phyloP scores from a whole-genome alignment of 2,113 vertebrate genomes.

The Oreochromis aureus region DNA sequence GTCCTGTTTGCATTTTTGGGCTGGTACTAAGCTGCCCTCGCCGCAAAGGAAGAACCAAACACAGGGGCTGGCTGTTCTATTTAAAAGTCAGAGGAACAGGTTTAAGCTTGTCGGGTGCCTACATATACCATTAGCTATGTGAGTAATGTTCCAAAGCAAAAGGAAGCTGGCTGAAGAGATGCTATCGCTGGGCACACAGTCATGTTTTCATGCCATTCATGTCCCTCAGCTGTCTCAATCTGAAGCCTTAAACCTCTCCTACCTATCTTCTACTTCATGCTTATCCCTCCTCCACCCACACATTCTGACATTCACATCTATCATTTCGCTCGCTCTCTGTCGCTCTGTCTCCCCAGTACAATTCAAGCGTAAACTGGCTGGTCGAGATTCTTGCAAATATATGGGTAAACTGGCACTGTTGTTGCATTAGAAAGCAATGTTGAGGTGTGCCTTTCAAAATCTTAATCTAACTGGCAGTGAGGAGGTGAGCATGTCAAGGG shows the following conservation, averaged over 20 bases:
- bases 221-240: constrained; percentile 28
- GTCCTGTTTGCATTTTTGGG: constrained; percentile 66
- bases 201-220: constrained; percentile 54
- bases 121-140: constrained; percentile 71
- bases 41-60: constrained; percentile 37
- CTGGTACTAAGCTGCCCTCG: constrained; percentile 26
- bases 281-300: constrained; percentile 19
- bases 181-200: constrained; percentile 53
- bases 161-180: constrained; percentile 66
- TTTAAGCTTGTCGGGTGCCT: constrained; percentile 58
- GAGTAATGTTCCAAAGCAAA: constrained; percentile 68
- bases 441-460: constrained; percentile 46
- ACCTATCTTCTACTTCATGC: constrained; percentile 35
- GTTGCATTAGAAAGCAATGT: neutral
- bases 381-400: constrained; percentile 53
- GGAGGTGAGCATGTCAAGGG: constrained; percentile 57
- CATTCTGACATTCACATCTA: constrained; percentile 3
- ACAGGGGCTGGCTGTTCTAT: constrained; percentile 56
- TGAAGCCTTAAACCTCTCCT: constrained; percentile 2
- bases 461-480: constrained; percentile 12
- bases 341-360: constrained; percentile 13
- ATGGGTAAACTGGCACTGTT: constrained; percentile 23
- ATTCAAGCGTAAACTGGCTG: constrained; percentile 49
- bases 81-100: constrained; percentile 67
- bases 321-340: neutral